Evolutionary conservation across 2,797 vertebrate species (phyloP).

Genomic region (Emydoidea blandingii): DNA sequence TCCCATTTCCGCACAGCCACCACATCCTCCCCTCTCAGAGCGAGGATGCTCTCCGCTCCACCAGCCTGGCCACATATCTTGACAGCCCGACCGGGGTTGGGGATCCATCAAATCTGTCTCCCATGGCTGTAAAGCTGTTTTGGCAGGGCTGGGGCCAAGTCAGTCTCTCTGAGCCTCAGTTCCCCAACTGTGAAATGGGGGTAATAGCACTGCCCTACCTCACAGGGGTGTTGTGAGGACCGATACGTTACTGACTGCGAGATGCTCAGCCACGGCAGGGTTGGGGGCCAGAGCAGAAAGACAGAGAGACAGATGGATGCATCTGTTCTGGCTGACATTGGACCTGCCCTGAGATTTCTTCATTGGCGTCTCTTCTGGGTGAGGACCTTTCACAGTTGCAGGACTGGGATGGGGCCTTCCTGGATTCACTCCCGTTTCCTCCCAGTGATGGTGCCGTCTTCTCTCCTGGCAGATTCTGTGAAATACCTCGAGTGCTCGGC

Average conservation of each 20-base stretch:
- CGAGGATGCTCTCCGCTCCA: not conserved
- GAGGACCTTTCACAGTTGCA: not conserved
- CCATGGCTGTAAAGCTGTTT: not conserved
- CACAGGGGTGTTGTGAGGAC: not conserved
- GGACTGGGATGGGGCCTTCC: not conserved
- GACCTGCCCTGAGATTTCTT: not conserved
- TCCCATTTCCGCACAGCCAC: not conserved
- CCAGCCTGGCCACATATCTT: not conserved
- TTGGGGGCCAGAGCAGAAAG: not conserved
- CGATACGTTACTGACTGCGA: too few relatives aligned
- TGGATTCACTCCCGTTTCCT: not conserved
- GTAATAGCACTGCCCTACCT: not conserved
- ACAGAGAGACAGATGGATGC: not conserved
- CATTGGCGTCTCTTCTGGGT: not conserved
- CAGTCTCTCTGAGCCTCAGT: not conserved
- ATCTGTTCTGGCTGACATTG: fast-evolving
- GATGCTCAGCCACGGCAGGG: not conserved
- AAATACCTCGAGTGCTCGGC: conserved; percentile 95
- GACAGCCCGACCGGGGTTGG: not conserved
- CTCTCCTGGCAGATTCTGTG: conserved; percentile 83
- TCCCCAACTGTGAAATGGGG: not conserved
- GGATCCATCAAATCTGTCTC: not conserved
- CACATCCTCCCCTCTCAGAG: not conserved
- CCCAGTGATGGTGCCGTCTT: not conserved
- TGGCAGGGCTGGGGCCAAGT: not conserved